Base-by-base conservation (phyloP, 1,140 invertebrate genomes). In the Euura saliciscinereae region DNA sequence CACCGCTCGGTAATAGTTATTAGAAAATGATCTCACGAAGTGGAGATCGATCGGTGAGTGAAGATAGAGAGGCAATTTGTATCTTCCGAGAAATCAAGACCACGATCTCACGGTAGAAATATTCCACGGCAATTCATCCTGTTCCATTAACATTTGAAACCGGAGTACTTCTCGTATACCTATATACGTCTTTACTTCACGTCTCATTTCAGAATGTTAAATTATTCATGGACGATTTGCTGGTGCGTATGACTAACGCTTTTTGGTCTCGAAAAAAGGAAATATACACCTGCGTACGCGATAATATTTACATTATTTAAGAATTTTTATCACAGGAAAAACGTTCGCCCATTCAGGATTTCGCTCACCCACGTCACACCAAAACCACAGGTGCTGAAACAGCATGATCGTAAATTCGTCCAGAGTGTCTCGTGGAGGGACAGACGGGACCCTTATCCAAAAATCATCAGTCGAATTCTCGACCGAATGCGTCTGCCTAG, bases 71-170 rank as follows among this genome's bases (percentile, higher is more conserved):
- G 28, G 28, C 28, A 28, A 28, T 28, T 28, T 28, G 51, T 59
- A 59, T 59, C 51, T n/a, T 8, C 13, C 6, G 10, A 59, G 51
- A 59, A 59, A 59, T 59, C 51, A 59, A 59, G 51, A 5, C 51
- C 51, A 28, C 28, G 28, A 28, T 59, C 51, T 59, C 51, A 59
- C 10, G 51, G 51, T n/a, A 59, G 51, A 59, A 11, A 4, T n/a
- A 8, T 59, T 6, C 28, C 28, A 8, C 8, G 51, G 51, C 51
- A n/a, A 6, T n/a, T 59, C 13, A 59, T 59, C 51, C 51, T 28
- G 51, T 59, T n/a, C 51, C 51, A 11, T 59, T 59, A 59, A 59
- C 51, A 59, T 59, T 59, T 59, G 51, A 59, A 11, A 59, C 28
- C 28, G 28, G 28, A 28, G 28, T 28, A 28, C 28, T 28, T 28